Evolutionary conservation across 2,888 invertebrate species (phyloP), one percentile per base, ranked within the genome.

Genomic region (Catonia carolina): DNA sequence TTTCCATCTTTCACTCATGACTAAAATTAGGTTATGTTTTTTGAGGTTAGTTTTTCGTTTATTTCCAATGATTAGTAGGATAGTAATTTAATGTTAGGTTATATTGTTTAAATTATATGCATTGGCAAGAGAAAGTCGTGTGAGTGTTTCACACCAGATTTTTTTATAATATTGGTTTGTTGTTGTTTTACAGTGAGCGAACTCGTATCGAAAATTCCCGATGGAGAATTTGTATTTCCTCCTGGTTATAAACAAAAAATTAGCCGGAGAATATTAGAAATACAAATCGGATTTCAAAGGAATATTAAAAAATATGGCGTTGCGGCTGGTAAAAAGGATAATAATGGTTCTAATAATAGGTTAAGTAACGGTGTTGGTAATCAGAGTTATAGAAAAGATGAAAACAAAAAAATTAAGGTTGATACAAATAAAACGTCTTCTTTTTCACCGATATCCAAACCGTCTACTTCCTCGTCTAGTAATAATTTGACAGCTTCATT

Each of bases 281-380:
- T 83, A 58, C 88, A 89, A 65, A 66, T 88, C 1, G 77, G 80
- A 58, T 69, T 81, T 14, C 63, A 80, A 52, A 75, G 70, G 59
- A 70, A 71, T 50, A 41, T 71, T 1, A 70, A 70, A 17, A 27
- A 35, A 48, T 7, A 12, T 10, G 42, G 45, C 12, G 27, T 18
- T 50, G 37, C 49, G 12, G 15, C 23, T 15, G n/a, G 42, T 35
- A 56, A 50, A 52, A 31, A 53, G 23, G 41, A 23, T 22, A 39
- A 14, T 52, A 36, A 36, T 22, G 3, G 6, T 17, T 17, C n/a
- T 45, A 27, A 18, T 47, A n/a, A n/a, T n/a, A n/a, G n/a, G n/a
- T n/a, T n/a, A n/a, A n/a, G 17, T 18, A 22, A 14, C 27, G 31
- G 33, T 14, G 42, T 20, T 8, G 42, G 5, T n/a, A 15, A 31